These are phyloP conservation scores for Mellivora capensis DNA, from an alignment of 2,113 vertebrate species.

Conservation along the genomic window DNA sequence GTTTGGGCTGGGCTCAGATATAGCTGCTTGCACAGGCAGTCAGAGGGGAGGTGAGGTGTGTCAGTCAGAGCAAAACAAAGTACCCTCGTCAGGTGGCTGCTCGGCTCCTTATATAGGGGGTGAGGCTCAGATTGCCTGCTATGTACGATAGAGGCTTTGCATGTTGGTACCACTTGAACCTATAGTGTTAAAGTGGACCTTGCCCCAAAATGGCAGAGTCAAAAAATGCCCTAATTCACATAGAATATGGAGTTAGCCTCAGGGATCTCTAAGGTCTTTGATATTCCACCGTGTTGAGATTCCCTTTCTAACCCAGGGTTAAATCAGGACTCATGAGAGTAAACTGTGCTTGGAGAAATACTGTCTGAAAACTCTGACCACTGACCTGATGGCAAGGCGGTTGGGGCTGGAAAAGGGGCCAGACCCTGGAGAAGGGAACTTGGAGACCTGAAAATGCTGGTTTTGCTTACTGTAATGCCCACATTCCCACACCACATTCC, in stretches of 20 bases:
- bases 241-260: neutral
- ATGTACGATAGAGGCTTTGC: neutral
- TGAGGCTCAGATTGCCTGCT: neutral
- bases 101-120: neutral
- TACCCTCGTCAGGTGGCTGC: neutral
- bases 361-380: neutral
- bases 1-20: neutral
- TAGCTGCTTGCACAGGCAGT: neutral
- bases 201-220: neutral
- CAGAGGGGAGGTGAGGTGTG: neutral
- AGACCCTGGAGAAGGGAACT: neutral
- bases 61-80: neutral
- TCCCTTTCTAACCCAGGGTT: neutral
- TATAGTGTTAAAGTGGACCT: neutral
- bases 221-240: neutral
- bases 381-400: neutral
- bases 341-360: neutral
- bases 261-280: neutral
- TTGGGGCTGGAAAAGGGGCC: too few species aligned
- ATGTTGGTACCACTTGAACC: neutral
- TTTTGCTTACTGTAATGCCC: neutral
- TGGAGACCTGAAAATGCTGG: neutral
- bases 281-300: neutral
- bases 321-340: neutral
- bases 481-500: fast-evolving